Conservation (phyloP, 2,888 invertebrate species). For the Ochlodes sylvanus region DNA sequence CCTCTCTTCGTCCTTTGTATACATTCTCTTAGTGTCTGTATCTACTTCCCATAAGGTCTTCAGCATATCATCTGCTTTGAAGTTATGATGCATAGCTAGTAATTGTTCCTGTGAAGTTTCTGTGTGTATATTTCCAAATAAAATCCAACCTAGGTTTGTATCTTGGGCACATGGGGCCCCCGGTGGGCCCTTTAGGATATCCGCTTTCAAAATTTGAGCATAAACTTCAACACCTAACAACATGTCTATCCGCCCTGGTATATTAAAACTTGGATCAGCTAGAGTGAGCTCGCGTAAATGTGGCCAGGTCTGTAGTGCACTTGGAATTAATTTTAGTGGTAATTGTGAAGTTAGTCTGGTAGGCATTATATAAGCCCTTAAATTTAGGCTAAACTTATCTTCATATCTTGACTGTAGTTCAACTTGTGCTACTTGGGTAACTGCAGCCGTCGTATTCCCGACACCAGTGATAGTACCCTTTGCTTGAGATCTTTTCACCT, state of each 20-base stretch:
- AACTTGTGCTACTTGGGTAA: too few species aligned
- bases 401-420: too few species aligned
- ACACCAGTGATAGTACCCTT: too few species aligned
- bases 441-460: too few species aligned
- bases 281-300: too few species aligned
- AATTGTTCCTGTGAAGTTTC: background rate
- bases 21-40: slow-evolving; percentile 3
- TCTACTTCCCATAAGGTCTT: too few species aligned
- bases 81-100: slow-evolving; percentile 2
- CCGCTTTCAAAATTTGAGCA: slow-evolving; percentile 18
- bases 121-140: background rate
- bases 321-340: too few species aligned
- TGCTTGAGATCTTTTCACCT: too few species aligned
- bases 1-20: slow-evolving; percentile 25
- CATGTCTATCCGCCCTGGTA: slow-evolving; percentile 14
- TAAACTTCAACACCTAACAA: slow-evolving; percentile 26
- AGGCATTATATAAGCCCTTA: too few species aligned
- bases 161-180: slow-evolving; percentile 6
- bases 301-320: too few species aligned
- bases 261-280: slow-evolving; percentile 26
- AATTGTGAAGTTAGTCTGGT: too few species aligned
- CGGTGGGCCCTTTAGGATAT: slow-evolving; percentile 10
- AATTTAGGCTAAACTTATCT: too few species aligned
- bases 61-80: slow-evolving; percentile 1
- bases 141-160: background rate